phyloP scores from a whole-genome alignment of 2,797 vertebrate genomes.

The Clamator glandarius region DNA sequence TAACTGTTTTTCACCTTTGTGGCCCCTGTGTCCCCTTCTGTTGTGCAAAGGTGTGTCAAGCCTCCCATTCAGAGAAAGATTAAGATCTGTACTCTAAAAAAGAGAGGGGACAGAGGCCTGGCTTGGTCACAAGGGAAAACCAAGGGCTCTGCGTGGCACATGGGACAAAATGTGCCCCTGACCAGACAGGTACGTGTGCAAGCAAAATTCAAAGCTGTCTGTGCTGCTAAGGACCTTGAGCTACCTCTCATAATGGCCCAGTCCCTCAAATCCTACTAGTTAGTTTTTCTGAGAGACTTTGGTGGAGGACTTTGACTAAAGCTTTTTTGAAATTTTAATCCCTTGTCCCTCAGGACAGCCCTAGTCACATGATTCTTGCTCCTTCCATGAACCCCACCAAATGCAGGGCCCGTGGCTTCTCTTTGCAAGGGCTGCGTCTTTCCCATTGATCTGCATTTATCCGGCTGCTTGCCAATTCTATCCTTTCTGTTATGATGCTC shows the following conservation, averaged over 20 bases:
- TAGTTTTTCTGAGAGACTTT: neutral
- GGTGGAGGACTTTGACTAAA: neutral
- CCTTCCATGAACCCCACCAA: neutral
- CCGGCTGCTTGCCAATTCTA: neutral
- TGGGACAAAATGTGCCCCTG: neutral
- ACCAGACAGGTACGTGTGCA: neutral
- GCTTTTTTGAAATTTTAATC: neutral
- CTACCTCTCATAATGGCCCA: neutral
- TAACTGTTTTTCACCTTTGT: neutral
- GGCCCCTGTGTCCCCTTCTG: neutral
- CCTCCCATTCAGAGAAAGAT: neutral
- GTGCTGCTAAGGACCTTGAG: neutral
- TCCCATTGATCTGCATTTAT: neutral
- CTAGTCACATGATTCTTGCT: neutral
- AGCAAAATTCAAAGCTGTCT: neutral
- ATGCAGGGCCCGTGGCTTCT: neutral
- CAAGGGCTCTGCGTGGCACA: neutral
- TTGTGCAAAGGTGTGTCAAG: neutral
- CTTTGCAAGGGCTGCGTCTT: neutral
- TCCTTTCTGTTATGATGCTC: neutral
- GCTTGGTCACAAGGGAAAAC: neutral
- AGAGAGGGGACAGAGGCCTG: neutral
- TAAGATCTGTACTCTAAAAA: neutral
- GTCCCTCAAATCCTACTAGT: neutral
- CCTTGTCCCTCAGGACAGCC: neutral